Percentiles rank a stretch among this genome's conserved stretches.
phyloP scores from a whole-genome alignment of 2,797 vertebrate species.

The Fistularia commersonii region DNA sequence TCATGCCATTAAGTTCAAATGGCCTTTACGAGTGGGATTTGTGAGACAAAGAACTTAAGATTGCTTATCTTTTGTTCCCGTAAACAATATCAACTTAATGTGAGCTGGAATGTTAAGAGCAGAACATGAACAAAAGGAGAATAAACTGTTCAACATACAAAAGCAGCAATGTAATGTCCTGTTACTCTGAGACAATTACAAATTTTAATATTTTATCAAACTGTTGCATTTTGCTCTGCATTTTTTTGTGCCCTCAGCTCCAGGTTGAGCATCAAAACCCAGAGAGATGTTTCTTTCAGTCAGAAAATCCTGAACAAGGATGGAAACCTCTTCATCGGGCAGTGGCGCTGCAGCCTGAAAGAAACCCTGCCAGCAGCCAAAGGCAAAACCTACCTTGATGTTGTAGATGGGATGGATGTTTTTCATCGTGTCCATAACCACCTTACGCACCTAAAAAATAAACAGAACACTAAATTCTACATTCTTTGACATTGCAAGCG shows the following conservation, averaged over 20 bases:
- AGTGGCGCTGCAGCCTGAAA: neutral
- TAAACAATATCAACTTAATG: no score
- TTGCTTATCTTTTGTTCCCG: no score
- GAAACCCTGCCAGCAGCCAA: neutral
- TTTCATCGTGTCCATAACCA: slow-evolving; percentile 96
- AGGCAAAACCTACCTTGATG: slow-evolving; percentile 83
- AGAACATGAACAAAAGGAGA: no score
- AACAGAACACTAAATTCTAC: no score
- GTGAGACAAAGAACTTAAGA: no score
- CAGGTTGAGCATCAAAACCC: slow-evolving; percentile 40
- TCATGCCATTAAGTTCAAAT: no score
- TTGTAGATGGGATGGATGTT: slow-evolving; percentile 99
- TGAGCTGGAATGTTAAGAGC: no score
- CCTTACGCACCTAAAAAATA: slow-evolving; percentile 87
- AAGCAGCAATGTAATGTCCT: neutral
- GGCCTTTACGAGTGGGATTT: no score
- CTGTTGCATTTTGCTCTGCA: neutral
- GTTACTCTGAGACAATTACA: neutral
- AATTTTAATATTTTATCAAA: neutral
- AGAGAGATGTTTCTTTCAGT: slow-evolving; percentile 47
- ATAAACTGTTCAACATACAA: no score
- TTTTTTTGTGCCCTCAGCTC: slow-evolving; percentile 64
- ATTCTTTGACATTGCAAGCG: neutral
- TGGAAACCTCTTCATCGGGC: slow-evolving; percentile 65
- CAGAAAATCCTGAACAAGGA: slow-evolving; percentile 71